Percentiles rank a stretch among this genome's conserved stretches.
These are phyloP conservation scores for Rhabdomys pumilio DNA, from an alignment of 2,797 vertebrate genomes.

Conservation along the genomic window DNA sequence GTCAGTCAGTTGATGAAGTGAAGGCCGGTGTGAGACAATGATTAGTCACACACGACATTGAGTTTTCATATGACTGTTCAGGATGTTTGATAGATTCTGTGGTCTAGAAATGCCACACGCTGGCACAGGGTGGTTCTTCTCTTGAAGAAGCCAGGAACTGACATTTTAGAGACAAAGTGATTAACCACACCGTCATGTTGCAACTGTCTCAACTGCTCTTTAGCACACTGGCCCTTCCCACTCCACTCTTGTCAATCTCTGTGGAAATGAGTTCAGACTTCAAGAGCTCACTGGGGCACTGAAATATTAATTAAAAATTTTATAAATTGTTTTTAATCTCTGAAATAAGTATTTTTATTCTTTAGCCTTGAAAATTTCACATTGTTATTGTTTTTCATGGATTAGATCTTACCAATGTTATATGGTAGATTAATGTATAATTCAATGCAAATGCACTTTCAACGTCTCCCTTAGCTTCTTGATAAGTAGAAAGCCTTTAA, in stretches of 20 bases:
- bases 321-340: conserved; percentile 53
- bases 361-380: conserved; percentile 61
- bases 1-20: conserved; percentile 96
- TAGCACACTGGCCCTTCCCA: conserved; percentile 32
- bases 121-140: conserved; percentile 68
- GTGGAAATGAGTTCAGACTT: conserved; percentile 45
- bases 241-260: background rate
- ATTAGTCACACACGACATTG: conserved; percentile 97
- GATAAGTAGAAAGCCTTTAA: conserved; percentile 82
- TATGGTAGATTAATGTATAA: conserved; percentile 83
- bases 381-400: conserved; percentile 68
- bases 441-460: conserved; percentile 85
- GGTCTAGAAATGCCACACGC: conserved; percentile 92
- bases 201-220: conserved; percentile 38
- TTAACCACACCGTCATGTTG: conserved; percentile 34
- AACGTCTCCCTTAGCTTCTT: conserved; percentile 82
- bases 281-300: background rate
- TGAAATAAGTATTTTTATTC: conserved; percentile 41
- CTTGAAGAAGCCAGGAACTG: conserved; percentile 79
- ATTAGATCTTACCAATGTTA: conserved; percentile 74
- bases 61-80: conserved; percentile 95
- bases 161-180: conserved; percentile 61
- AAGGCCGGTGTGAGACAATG: conserved; percentile 97
- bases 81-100: conserved; percentile 93
- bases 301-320: conserved; percentile 44